Evolutionary conservation across 2,888 invertebrate genomes (phyloP), one percentile per base, ranked within the genome.

Genomic region (Theretra japonica): DNA sequence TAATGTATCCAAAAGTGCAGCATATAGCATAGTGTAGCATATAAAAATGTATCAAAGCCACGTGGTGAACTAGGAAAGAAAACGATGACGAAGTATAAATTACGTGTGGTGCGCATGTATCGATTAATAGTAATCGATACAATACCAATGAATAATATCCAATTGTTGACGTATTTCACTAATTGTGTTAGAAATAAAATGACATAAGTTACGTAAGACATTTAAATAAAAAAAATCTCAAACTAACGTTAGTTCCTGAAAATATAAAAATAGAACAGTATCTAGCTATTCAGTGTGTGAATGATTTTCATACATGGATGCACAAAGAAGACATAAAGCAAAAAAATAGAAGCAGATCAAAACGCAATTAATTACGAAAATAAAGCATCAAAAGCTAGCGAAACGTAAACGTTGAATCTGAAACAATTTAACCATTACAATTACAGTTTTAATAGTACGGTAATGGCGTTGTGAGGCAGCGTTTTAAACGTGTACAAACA

Each of bases 311-410:
- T 58, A 23, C 17, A 59, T 19, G 60, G 33, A 41, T 23, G 23
- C 21, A 41, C 41, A 41, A 41, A 23, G 41, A 41, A 65, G 33
- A 62, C n/a, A 33, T n/a, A 23, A 41, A 65, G 5, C 62, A 23
- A 65, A 21, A 65, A 41, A 41, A 8, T n/a, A 33, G 30, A 8
- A 21, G 23, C 21, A 41, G 41, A 65, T 21, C n/a, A 33, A 65
- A 41, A 41, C 11, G 23, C 62, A 23, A 65, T 41, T 41, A 41
- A 41, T 65, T 65, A 21, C 62, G 62, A 41, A 65, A 65, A 65
- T 65, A 23, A 65, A 65, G 41, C 62, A 41, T 21, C 62, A 65
- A 65, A 65, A 65, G 62, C n/a, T 21, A 41, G 21, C 41, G 62
- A 65, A 62, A 41, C 21, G 41, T 65, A 65, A 65, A 65, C 62